Conservation (phyloP, 2,888 invertebrate genomes). For the Atethmia centrago region DNA sequence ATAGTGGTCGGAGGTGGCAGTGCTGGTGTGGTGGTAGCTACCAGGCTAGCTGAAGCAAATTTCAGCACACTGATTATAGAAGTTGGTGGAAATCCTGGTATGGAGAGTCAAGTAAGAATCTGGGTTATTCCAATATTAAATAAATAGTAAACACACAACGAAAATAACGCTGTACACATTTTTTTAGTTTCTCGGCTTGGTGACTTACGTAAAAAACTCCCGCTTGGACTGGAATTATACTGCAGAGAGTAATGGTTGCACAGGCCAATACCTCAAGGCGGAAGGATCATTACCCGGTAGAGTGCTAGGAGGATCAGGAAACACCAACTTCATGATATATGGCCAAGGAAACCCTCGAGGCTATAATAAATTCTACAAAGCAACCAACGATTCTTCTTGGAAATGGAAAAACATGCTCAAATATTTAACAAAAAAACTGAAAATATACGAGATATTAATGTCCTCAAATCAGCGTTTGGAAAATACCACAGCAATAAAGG, state of each 20-base stretch:
- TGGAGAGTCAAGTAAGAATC: constrained; percentile 56
- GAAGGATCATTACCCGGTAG: constrained; percentile 63
- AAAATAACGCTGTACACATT: neutral
- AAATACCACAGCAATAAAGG: constrained; percentile 65
- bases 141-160: neutral
- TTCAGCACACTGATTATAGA: constrained; percentile 63
- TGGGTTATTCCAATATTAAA: neutral
- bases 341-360: constrained; percentile 68
- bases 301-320: constrained; percentile 74
- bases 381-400: constrained; percentile 67
- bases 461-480: constrained; percentile 57
- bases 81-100: constrained; percentile 63
- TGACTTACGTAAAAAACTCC: constrained; percentile 26
- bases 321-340: constrained; percentile 67
- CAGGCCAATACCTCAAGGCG: constrained; percentile 8
- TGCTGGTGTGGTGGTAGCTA: constrained; percentile 69
- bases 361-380: constrained; percentile 66
- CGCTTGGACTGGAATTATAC: constrained; percentile 69
- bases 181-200: constrained; percentile 47
- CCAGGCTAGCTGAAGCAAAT: constrained; percentile 55
- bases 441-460: constrained; percentile 56
- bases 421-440: constrained; percentile 74
- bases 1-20: constrained; percentile 73
- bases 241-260: constrained; percentile 33
- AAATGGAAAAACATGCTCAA: constrained; percentile 66